Conservation (phyloP, 2,888 invertebrate species). For the Cyrtodaria siliqua region DNA sequence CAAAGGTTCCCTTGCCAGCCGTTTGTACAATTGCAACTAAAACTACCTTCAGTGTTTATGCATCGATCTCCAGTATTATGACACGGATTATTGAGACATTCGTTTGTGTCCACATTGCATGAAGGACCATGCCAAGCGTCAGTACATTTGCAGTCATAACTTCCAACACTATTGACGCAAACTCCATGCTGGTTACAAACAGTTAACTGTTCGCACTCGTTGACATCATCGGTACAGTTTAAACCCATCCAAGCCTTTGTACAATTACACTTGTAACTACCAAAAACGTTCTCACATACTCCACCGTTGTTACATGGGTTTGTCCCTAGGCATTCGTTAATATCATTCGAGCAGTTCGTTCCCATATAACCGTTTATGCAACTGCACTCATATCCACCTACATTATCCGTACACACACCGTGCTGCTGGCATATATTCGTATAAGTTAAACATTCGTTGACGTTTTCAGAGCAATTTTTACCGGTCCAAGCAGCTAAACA, state of each 20-base stretch:
- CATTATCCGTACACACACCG: constrained; percentile 24
- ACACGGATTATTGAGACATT: background rate
- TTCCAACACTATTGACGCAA: constrained; percentile 40
- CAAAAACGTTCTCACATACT: background rate
- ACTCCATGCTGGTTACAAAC: constrained; percentile 29
- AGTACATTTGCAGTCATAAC: constrained; percentile 24
- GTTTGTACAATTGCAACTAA: constrained; percentile 28
- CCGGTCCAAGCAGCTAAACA: constrained; percentile 61
- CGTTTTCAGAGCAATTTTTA: constrained; percentile 43
- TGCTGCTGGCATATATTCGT: constrained; percentile 57
- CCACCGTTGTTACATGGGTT: background rate
- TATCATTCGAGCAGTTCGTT: constrained; percentile 5
- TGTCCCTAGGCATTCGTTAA: constrained; percentile 9
- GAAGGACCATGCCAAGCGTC: constrained; percentile 20
- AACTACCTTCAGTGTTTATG: constrained; percentile 34
- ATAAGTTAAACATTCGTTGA: constrained; percentile 54
- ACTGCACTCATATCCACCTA: constrained; percentile 11
- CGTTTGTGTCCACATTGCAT: constrained; percentile 33
- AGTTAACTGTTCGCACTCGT: constrained; percentile 22
- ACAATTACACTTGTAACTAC: constrained; percentile 21
- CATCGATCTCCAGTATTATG: constrained; percentile 7
- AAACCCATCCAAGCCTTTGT: constrained; percentile 23
- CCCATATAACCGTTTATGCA: constrained; percentile 12
- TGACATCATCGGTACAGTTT: constrained; percentile 23
- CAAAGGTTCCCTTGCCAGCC: constrained; percentile 39